phyloP scores from a whole-genome alignment of 2,888 invertebrate species.

The Pyralis farinalis region DNA sequence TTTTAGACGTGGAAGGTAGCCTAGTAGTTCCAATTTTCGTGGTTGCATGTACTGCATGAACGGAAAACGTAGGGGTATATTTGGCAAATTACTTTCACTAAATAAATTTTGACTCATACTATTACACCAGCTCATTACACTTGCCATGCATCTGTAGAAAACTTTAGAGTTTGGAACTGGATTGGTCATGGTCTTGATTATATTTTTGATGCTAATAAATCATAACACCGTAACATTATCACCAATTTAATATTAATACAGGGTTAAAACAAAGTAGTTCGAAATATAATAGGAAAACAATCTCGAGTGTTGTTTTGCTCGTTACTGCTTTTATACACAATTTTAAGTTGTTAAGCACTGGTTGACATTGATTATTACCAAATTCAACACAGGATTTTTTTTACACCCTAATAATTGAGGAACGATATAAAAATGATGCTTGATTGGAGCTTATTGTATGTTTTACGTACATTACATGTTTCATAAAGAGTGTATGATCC shows the following conservation, averaged over 20 bases:
- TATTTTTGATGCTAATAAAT: not conserved
- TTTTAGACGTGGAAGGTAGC: slow-evolving; percentile 91
- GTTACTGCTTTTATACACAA: slow-evolving; percentile 10
- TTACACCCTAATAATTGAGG: not conserved
- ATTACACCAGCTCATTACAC: slow-evolving; percentile 21
- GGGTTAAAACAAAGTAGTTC: not conserved
- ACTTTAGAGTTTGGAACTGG: slow-evolving; percentile 22
- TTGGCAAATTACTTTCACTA: slow-evolving; percentile 22
- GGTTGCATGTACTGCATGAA: slow-evolving; percentile 36
- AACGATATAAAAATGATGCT: slow-evolving; percentile 13
- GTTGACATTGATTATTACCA: slow-evolving; percentile 1
- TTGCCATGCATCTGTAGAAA: slow-evolving; percentile 69
- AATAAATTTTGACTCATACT: slow-evolving; percentile 22
- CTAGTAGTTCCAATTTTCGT: slow-evolving; percentile 37
- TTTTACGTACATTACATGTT: slow-evolving; percentile 21
- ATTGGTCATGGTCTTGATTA: slow-evolving; percentile 12
- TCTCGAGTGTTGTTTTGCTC: slow-evolving; percentile 3
- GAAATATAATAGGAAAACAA: not conserved
- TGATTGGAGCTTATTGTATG: slow-evolving; percentile 31
- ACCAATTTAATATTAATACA: not conserved
- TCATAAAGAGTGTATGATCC: not conserved
- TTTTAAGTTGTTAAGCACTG: slow-evolving; percentile 12
- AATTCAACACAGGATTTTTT: not conserved
- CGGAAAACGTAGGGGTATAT: slow-evolving; percentile 20
- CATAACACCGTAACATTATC: slow-evolving; percentile 1